Evolutionary conservation across 2,888 invertebrate genomes (phyloP).

Genomic region (Idaea aversata): DNA sequence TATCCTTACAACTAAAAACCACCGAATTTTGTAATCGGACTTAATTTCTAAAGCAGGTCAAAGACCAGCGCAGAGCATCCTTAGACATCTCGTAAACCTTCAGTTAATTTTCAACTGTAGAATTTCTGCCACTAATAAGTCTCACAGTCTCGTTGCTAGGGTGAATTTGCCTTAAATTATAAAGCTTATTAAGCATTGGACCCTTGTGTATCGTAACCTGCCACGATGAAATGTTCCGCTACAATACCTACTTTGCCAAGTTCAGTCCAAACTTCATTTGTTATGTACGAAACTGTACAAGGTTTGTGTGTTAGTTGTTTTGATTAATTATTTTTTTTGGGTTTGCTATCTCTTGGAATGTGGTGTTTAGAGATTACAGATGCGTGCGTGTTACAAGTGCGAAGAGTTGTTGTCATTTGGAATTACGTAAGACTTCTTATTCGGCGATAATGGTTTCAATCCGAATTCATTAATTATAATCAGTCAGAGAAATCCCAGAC

Average conservation of each 20-base stretch:
- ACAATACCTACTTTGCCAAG: constrained; percentile 38
- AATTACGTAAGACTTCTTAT: too few relatives aligned
- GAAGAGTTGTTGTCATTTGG: too few relatives aligned
- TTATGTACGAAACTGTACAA: constrained; percentile 42
- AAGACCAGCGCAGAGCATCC: constrained; percentile 14
- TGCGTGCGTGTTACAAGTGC: not conserved
- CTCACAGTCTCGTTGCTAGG: constrained; percentile 44
- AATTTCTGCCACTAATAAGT: constrained; percentile 58
- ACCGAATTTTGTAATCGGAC: constrained; percentile 7
- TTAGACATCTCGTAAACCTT: constrained; percentile 35
- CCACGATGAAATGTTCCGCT: constrained; percentile 59
- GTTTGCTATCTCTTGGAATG: not conserved
- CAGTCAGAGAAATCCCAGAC: too few relatives aligned
- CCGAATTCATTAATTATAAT: too few relatives aligned
- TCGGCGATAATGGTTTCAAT: too few relatives aligned
- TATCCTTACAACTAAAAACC: too few relatives aligned
- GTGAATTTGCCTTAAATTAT: constrained; percentile 70
- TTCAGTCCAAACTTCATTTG: constrained; percentile 41
- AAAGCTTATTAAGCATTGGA: constrained; percentile 74
- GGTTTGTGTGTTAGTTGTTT: constrained; percentile 33
- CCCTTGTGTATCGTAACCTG: constrained; percentile 67
- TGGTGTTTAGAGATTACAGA: not conserved
- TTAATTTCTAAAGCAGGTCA: constrained; percentile 19
- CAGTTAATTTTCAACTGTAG: constrained; percentile 45
- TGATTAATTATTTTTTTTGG: constrained; percentile 50